Percentiles rank a stretch among this genome's conserved stretches.
These are phyloP conservation scores for Drosophila eugracilis DNA, from an alignment of 1,140 invertebrate genomes.

Conservation along the genomic window DNA sequence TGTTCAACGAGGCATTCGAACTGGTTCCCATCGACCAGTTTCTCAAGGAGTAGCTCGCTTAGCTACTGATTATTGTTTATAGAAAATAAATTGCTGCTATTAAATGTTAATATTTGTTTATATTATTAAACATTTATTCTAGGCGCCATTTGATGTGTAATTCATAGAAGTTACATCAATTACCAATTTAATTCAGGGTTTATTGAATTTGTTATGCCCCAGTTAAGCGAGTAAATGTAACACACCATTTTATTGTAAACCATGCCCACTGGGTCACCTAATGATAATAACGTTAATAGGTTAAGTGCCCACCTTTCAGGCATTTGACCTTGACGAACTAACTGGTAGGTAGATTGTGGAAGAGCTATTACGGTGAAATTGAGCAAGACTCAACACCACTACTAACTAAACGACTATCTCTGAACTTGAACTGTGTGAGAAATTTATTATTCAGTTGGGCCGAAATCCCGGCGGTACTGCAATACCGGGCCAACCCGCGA, in stretches of 20 bases:
- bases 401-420: not conserved
- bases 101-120: slow-evolving; percentile 32
- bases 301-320: slow-evolving; percentile 50
- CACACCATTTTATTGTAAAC: slow-evolving; percentile 27
- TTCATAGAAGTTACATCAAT: too few relatives aligned
- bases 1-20: slow-evolving; percentile 65
- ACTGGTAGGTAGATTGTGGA: slow-evolving; percentile 2
- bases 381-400: slow-evolving; percentile 16
- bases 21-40: slow-evolving; percentile 74
- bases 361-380: slow-evolving; percentile 44
- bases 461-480: slow-evolving; percentile 86
- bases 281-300: slow-evolving; percentile 40
- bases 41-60: slow-evolving; percentile 25
- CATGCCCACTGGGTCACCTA: slow-evolving; percentile 16
- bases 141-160: slow-evolving; percentile 36
- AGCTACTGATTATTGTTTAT: slow-evolving; percentile 29
- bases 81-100: slow-evolving; percentile 29
- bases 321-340: slow-evolving; percentile 48
- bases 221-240: slow-evolving; percentile 50
- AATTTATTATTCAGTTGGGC: slow-evolving; percentile 53
- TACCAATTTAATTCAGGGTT: slow-evolving; percentile 45
- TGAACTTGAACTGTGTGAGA: not conserved
- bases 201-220: slow-evolving; percentile 58
- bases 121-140: slow-evolving; percentile 15
- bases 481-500: too few relatives aligned